Evolutionary conservation across 2,113 vertebrate genomes (phyloP).

Genomic region (Pelecanus crispus): DNA sequence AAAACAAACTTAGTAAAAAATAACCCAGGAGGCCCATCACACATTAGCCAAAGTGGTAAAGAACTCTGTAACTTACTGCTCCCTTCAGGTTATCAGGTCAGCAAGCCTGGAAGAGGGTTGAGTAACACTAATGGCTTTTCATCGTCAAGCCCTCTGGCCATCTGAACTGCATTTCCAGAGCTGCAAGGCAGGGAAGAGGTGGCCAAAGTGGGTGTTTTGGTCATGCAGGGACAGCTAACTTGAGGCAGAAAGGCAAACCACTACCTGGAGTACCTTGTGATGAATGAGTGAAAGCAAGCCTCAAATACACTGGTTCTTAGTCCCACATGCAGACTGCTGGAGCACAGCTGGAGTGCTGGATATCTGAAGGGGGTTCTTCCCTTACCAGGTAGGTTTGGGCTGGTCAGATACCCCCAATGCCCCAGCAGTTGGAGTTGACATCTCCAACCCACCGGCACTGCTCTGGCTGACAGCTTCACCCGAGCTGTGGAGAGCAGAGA

Average conservation of each 20-base stretch:
- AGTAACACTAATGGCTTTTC: not conserved
- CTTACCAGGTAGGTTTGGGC: not conserved
- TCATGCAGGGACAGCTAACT: not conserved
- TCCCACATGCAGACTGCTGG: not conserved
- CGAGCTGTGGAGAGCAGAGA: rapidly evolving
- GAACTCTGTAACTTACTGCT: not conserved
- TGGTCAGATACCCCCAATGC: not conserved
- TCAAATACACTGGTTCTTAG: not conserved
- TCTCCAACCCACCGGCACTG: not conserved
- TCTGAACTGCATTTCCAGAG: not conserved
- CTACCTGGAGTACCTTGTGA: not conserved
- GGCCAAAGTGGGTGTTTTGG: not conserved
- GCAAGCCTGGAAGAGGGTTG: not conserved
- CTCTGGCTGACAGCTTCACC: not conserved
- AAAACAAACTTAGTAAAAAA: not conserved
- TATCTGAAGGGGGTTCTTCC: not conserved
- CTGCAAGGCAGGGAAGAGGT: not conserved
- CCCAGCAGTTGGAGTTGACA: not conserved
- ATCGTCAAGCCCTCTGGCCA: not conserved
- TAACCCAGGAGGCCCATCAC: not conserved
- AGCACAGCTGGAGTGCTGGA: not conserved
- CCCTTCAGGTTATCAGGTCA: not conserved
- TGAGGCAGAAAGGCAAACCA: not conserved
- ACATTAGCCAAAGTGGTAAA: not conserved
- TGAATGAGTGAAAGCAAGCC: not conserved